Base-by-base conservation (phyloP, 2,888 invertebrate genomes). In the Apamea epomidion region DNA sequence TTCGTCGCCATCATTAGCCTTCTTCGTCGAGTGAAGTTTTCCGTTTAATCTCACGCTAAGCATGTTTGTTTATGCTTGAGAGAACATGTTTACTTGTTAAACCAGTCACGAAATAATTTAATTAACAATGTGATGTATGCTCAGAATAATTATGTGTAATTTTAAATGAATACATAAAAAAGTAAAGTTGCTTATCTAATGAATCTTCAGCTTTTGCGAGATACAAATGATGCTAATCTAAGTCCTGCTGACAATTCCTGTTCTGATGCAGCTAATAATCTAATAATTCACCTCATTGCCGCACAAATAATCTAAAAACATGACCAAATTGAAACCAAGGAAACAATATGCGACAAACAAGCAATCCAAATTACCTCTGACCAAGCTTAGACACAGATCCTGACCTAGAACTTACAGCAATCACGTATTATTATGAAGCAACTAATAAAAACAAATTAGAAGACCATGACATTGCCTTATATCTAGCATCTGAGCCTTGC, bases 381-480 rank as follows among this genome's bases (percentile, higher is more conserved):
- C 72, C 81, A 65, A 74, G 54, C 54, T 82, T 60, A 80, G 54
- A 69, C 48, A 37, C 48, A 67, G 68, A 71, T 64, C 12, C 12
- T 65, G 73, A 72, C 84, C 87, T 69, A 86, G 86, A 86, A 87
- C 78, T 81, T 72, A 83, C 77, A 54, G 25, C 16, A 69, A 76
- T 87, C 84, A 87, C 78, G 84, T 69, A 64, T 16, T 25, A 25
- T 45, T 64, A 54, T 29, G 51, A 75, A 74, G 71, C 72, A 80
- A 67, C 80, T 74, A 87, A 87, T 84, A 81, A 84, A 79, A 84
- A 81, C 76, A 80, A 87, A 76, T 87, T 87, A 83, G 81, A 72
- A 37, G 83, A 80, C 87, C 90, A 70, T 92, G 91, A 91, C 91
- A 89, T 91, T 91, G 91, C 86, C 82, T 78, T 89, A 85, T 87